These are phyloP conservation scores for Monoplex corrugatus DNA, from an alignment of 2,888 invertebrate species.

Conservation along the genomic window DNA sequence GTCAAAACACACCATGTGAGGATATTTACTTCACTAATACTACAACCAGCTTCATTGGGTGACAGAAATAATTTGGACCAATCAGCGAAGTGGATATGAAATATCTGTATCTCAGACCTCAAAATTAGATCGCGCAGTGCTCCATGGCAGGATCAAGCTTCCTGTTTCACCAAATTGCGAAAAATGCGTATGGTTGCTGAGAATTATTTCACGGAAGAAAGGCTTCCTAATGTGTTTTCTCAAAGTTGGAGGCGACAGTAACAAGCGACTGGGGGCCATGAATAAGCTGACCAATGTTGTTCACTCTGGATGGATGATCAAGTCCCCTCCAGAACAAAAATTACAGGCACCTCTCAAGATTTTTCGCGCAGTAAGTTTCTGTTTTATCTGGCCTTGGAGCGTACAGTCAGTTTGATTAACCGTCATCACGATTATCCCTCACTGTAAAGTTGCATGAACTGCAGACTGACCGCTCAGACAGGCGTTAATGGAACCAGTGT, in stretches of 20 bases:
- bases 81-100: neutral
- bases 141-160: slow-evolving; percentile 47
- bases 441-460: too few relatives aligned
- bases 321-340: slow-evolving; percentile 95
- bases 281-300: slow-evolving; percentile 71
- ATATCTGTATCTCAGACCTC: neutral
- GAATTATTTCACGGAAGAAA: neutral
- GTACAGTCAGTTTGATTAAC: slow-evolving; percentile 25
- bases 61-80: neutral
- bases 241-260: slow-evolving; percentile 45
- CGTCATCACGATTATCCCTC: too few relatives aligned
- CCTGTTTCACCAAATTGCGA: slow-evolving; percentile 40
- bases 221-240: slow-evolving; percentile 49
- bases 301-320: slow-evolving; percentile 92
- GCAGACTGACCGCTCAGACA: too few relatives aligned
- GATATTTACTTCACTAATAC: neutral
- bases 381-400: slow-evolving; percentile 35
- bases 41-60: slow-evolving; percentile 12
- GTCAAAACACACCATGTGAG: slow-evolving; percentile 46
- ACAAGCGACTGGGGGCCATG: slow-evolving; percentile 59
- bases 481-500: too few relatives aligned
- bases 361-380: slow-evolving; percentile 92
- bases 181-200: slow-evolving; percentile 41
- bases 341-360: slow-evolving; percentile 75
- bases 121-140: slow-evolving; percentile 34